Percentiles rank a stretch among this genome's conserved stretches.
phyloP scores from a whole-genome alignment of 2,113 vertebrate genomes.

The Chrysochloris asiatica region DNA sequence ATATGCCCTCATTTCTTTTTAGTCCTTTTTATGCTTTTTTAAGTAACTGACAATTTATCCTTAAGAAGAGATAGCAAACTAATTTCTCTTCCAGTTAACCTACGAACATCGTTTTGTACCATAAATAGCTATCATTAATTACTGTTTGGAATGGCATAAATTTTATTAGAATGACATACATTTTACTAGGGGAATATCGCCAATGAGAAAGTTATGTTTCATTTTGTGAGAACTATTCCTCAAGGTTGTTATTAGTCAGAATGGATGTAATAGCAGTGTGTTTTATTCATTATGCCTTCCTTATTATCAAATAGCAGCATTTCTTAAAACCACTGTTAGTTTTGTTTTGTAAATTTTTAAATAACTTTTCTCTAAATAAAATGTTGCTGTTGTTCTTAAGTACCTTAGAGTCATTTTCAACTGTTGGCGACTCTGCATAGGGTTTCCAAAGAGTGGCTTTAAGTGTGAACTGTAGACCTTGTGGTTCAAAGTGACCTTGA shows the following conservation, averaged over 20 bases:
- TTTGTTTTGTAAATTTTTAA: neutral
- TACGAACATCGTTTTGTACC: no score
- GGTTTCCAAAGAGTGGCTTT: no score
- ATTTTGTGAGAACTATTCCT: slow-evolving; percentile 38
- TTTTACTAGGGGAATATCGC: slow-evolving; percentile 25
- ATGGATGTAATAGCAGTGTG: no score
- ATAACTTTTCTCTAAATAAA: no score
- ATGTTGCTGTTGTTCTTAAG: no score
- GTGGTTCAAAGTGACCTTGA: no score
- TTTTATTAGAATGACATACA: slow-evolving; percentile 58
- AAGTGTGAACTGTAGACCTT: no score
- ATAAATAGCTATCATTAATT: slow-evolving; percentile 40
- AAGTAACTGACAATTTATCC: no score
- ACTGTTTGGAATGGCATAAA: slow-evolving; percentile 28
- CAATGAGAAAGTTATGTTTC: neutral
- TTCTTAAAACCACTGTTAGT: slow-evolving; percentile 4
- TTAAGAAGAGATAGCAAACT: neutral
- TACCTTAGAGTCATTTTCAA: no score
- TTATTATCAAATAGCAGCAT: slow-evolving; percentile 37
- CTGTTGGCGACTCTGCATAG: no score
- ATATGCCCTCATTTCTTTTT: neutral
- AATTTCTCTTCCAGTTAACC: slow-evolving; percentile 1
- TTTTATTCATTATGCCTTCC: neutral
- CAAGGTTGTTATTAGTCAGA: no score
- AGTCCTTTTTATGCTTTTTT: no score